Base-by-base conservation (phyloP, 2,888 invertebrate species). In the Acleris literana region DNA sequence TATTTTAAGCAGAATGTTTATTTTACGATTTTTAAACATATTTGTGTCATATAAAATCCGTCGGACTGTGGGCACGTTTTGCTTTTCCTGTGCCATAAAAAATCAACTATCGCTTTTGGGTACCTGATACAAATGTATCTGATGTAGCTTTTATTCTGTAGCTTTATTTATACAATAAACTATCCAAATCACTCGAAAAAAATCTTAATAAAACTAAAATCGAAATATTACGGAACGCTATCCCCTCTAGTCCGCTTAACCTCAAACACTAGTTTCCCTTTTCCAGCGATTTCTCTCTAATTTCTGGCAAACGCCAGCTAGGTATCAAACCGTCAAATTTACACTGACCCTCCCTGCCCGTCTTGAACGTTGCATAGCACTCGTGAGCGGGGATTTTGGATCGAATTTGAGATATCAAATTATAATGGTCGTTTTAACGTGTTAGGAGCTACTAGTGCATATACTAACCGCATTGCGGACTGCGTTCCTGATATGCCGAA, bases 401-500 rank as follows among this genome's bases (percentile, higher is more conserved):
- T 67, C 65, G 49, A 66, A 66, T 68, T 53, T 63, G 52, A 72
- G 66, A 68, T 70, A 68, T 68, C 82, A 72, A 75, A 69, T 48
- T 72, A 69, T 57, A 68, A 22, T 75, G 73, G 76, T 55, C 69
- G 53, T 51, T 55, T 64, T 66, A 64, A 70, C 72, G 74, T 74
- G 72, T 77, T 76, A 75, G 77, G 71, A 76, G 70, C 71, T 70
- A 69, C 70, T 68, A 62, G 72, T 71, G 72, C 71, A 75, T 74
- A 76, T 73, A 70, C 72, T 70, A 73, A 76, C 80, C 79, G 78
- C 80, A 81, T 70, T 80, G 80, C 79, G 79, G 80, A 72, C 68
- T 69, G 66, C 63, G 69, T 68, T 69, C 63, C 60, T 74, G 70
- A 72, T 72, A 74, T 70, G 63, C 59, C 49, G 18, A 29, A 63